Percentiles rank a stretch among this genome's conserved stretches.
These are phyloP conservation scores for Ptychoptera albimana DNA, from an alignment of 2,888 invertebrate species.

Conservation along the genomic window DNA sequence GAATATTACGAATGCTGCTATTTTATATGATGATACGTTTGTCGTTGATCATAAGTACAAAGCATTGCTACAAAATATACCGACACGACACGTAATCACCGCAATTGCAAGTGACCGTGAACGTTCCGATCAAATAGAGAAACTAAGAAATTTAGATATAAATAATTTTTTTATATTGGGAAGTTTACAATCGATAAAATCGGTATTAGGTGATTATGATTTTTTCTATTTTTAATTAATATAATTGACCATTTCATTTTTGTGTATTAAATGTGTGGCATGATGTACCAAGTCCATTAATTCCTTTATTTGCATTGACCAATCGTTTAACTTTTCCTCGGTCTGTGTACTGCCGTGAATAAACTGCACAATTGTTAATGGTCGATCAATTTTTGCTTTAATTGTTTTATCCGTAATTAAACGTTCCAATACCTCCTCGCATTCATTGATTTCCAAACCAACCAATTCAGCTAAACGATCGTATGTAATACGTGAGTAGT, in stretches of 20 bases:
- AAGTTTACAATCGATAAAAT: slow-evolving; percentile 50
- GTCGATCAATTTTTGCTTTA: slow-evolving; percentile 81
- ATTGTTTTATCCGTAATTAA: slow-evolving; percentile 77
- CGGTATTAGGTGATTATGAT: slow-evolving; percentile 37
- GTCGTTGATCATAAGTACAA: slow-evolving; percentile 91
- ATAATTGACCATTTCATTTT: slow-evolving; percentile 45
- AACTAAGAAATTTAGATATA: slow-evolving; percentile 65
- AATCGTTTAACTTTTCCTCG: slow-evolving; percentile 75
- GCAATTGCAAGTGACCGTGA: slow-evolving; percentile 38
- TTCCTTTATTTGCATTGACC: slow-evolving; percentile 68
- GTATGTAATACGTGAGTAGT: slow-evolving; percentile 77
- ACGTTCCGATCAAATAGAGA: slow-evolving; percentile 47
- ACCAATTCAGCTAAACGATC: slow-evolving; percentile 78
- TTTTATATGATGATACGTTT: slow-evolving; percentile 77
- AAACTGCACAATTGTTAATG: slow-evolving; percentile 77
- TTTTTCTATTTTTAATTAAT: too few relatives aligned
- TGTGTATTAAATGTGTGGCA: slow-evolving; percentile 86
- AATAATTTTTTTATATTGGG: slow-evolving; percentile 81
- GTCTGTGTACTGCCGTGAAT: slow-evolving; percentile 59
- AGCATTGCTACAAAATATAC: slow-evolving; percentile 74
- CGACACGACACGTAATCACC: slow-evolving; percentile 77
- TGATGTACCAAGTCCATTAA: slow-evolving; percentile 84
- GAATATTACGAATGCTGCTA: slow-evolving; percentile 82
- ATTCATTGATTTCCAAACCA: slow-evolving; percentile 65
- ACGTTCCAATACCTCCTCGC: slow-evolving; percentile 80